Conservation (phyloP, 2,888 invertebrate genomes). For the Lasioglossum morio region DNA sequence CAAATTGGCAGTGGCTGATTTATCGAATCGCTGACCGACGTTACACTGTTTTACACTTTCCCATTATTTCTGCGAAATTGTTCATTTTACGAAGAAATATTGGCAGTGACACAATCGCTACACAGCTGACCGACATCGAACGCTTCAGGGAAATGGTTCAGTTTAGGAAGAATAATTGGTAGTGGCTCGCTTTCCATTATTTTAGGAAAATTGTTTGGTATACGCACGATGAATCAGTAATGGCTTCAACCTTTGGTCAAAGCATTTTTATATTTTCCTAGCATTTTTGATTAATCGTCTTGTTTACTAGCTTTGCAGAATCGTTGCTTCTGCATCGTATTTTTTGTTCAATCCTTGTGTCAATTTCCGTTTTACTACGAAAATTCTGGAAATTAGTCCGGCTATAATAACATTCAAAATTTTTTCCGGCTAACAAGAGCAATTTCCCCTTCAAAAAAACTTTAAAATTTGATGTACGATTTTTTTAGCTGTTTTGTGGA, state of each 20-base stretch:
- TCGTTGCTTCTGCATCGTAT: neutral
- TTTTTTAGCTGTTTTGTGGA: too few relatives aligned
- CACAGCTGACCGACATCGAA: too few relatives aligned
- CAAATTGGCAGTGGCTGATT: neutral
- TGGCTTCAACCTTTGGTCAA: neutral
- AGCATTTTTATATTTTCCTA: neutral
- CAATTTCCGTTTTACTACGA: neutral
- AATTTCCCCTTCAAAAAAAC: too few relatives aligned
- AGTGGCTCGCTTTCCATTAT: neutral
- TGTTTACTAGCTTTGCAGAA: neutral
- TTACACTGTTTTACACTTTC: neutral
- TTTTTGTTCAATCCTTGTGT: neutral
- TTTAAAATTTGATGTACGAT: too few relatives aligned
- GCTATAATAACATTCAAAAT: too few relatives aligned
- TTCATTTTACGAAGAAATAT: too few relatives aligned
- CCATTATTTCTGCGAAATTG: too few relatives aligned
- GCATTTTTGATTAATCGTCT: neutral
- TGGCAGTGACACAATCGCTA: too few relatives aligned
- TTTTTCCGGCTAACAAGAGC: too few relatives aligned
- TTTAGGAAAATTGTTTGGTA: neutral
- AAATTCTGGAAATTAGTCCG: too few relatives aligned
- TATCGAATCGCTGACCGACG: neutral
- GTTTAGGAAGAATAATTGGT: too few relatives aligned
- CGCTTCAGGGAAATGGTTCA: too few relatives aligned
- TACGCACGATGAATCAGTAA: neutral